Base-by-base conservation (phyloP, 2,113 vertebrate species). In the Noturus placidus region DNA sequence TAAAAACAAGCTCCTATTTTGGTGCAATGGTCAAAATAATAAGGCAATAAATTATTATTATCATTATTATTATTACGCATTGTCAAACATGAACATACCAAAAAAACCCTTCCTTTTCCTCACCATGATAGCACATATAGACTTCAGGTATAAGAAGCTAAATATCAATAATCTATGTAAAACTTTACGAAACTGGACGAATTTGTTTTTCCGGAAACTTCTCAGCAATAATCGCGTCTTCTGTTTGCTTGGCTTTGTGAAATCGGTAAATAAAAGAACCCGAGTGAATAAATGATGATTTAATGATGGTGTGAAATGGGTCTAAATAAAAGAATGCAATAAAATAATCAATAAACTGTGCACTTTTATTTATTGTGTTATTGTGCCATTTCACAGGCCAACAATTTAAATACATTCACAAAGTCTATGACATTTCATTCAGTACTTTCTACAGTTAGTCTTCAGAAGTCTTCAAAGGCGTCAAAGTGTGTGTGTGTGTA, bases 1-100 rank as follows among this genome's bases (percentile, higher is more conserved):
- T 84, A 30, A 20, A 20, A 69, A 63, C 88, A 90, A 85, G 91
- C 72, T 92, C 74, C 42, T 85, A 59, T 86, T 89, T 79, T 93
- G 92, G 91, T 92, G 93, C 93, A 92, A 92, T 93, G 93, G 91
- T 91, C 92, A 72, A 79, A 70, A 87, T 50, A 81, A 85, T 84
- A 92, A 90, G 94, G 95, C 94, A 95, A 96, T 95, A 96, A 95
- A 88, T 92, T 91, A 86, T 92, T 42, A 72, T 56, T 63, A 80
- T 59, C 33, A 65, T 86, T 33, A 56, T 81, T 35, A 42, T 61
- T 25, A 27, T 42, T 25, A 54, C 59, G 38, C 61, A 63, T 87
- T 77, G 56, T 59, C 42, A 22, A 74, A 69, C 30, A 81, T 1
- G 10, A 81, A 81, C 27, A 38, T 61, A 61, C 79, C 79, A 61